Conservation (phyloP, 2,888 invertebrate species). For the Trissoscelio sp. region DNA sequence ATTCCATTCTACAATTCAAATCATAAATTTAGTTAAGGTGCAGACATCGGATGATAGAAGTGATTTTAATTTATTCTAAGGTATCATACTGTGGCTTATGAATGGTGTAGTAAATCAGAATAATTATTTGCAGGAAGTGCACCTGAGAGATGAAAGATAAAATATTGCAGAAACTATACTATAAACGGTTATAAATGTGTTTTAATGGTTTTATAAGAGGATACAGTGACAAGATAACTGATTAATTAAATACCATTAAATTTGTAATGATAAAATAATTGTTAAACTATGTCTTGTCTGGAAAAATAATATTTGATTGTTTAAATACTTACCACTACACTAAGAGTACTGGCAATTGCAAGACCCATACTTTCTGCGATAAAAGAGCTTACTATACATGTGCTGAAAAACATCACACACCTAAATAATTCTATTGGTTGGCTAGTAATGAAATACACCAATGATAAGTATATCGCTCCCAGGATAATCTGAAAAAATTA, state of each 20-base stretch:
- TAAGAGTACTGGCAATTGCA: constrained; percentile 89
- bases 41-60: constrained; percentile 2
- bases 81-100: constrained; percentile 7
- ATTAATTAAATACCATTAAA: too few relatives aligned
- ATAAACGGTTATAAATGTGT: too few relatives aligned
- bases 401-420: constrained; percentile 88
- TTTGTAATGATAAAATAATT: too few relatives aligned
- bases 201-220: too few relatives aligned
- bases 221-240: too few relatives aligned
- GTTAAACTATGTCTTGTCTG: too few relatives aligned
- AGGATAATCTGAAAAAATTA: constrained; percentile 84
- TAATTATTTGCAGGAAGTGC: constrained; percentile 7
- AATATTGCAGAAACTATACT: not conserved
- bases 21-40: too few relatives aligned
- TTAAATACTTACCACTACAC: constrained; percentile 90
- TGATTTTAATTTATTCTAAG: not conserved
- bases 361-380: constrained; percentile 92
- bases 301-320: too few relatives aligned
- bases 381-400: constrained; percentile 89
- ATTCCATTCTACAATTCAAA: constrained; percentile 89
- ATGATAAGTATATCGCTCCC: constrained; percentile 87
- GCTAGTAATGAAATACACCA: constrained; percentile 90
- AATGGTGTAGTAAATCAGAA: constrained; percentile 6
- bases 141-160: not conserved
- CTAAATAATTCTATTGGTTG: constrained; percentile 90